phyloP scores from a whole-genome alignment of 2,113 vertebrate species.

The Xenopus borealis region DNA sequence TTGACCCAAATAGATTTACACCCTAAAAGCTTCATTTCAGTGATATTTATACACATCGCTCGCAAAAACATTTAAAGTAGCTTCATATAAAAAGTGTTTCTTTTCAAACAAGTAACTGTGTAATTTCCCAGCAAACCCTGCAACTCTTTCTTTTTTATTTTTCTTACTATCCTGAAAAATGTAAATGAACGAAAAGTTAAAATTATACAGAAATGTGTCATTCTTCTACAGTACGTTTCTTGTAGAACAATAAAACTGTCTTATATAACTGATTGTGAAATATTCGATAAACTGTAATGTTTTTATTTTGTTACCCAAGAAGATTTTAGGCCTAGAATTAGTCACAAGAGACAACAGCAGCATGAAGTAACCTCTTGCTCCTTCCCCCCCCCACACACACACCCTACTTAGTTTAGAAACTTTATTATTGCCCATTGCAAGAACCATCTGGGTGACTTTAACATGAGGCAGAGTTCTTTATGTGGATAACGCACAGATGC shows the following conservation, averaged over 20 bases:
- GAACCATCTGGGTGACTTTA: conserved; percentile 87
- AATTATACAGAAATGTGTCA: too few species aligned
- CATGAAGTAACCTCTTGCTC: not conserved
- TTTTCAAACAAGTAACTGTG: too few species aligned
- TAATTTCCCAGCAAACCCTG: too few species aligned
- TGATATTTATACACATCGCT: not conserved
- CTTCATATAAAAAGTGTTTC: not conserved
- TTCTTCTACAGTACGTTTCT: too few species aligned
- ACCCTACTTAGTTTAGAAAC: conserved; percentile 39
- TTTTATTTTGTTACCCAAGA: not conserved
- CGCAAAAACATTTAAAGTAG: not conserved
- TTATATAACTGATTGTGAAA: not conserved
- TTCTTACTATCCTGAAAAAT: too few species aligned
- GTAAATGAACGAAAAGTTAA: too few species aligned
- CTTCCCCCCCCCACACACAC: not conserved
- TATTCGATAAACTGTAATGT: not conserved
- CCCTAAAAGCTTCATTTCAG: not conserved
- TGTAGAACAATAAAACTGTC: not conserved
- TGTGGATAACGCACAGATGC: conserved; percentile 85
- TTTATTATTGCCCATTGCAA: conserved; percentile 72
- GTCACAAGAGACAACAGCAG: not conserved
- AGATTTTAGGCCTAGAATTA: not conserved
- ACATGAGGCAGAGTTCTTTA: conserved; percentile 64
- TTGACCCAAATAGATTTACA: not conserved
- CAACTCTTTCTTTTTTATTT: too few species aligned